phyloP scores from a whole-genome alignment of 2,888 invertebrate species.

The Azorinus chamasolen region DNA sequence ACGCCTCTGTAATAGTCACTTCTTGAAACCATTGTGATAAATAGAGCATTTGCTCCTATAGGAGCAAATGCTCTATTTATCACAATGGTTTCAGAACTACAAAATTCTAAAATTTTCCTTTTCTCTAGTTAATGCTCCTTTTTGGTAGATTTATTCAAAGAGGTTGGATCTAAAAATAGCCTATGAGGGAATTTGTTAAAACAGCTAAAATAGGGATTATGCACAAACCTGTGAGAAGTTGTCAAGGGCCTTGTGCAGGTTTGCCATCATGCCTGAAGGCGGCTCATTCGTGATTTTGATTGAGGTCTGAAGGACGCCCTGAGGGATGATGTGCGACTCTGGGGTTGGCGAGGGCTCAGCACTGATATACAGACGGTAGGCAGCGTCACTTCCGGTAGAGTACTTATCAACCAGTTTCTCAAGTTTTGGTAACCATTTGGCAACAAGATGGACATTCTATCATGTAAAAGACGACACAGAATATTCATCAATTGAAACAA shows the following conservation, averaged over 20 bases:
- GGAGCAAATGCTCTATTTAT: no score
- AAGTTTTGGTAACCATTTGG: constrained; percentile 95
- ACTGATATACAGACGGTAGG: constrained; percentile 96
- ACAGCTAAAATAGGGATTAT: no score
- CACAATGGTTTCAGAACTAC: no score
- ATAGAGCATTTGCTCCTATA: no score
- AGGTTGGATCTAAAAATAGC: no score
- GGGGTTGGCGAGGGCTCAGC: constrained; percentile 97
- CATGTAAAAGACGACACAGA: constrained; percentile 38
- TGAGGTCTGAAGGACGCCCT: constrained; percentile 97
- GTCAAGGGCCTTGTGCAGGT: constrained; percentile 97
- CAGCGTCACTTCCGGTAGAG: constrained; percentile 91
- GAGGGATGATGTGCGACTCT: constrained; percentile 96
- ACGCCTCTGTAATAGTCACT: no score
- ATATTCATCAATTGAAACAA: neutral
- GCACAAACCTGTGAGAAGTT: constrained; percentile 92
- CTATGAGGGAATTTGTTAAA: no score
- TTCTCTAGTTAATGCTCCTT: no score
- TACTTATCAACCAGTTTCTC: constrained; percentile 97
- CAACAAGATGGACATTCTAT: constrained; percentile 97
- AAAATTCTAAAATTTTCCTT: no score
- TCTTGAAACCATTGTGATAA: no score
- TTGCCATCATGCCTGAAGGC: constrained; percentile 98
- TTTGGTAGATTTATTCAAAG: no score
- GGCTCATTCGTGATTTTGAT: constrained; percentile 99